Evolutionary conservation across 2,888 invertebrate genomes (phyloP), one percentile per base, ranked within the genome.

Genomic region (Sthenelais limicola): DNA sequence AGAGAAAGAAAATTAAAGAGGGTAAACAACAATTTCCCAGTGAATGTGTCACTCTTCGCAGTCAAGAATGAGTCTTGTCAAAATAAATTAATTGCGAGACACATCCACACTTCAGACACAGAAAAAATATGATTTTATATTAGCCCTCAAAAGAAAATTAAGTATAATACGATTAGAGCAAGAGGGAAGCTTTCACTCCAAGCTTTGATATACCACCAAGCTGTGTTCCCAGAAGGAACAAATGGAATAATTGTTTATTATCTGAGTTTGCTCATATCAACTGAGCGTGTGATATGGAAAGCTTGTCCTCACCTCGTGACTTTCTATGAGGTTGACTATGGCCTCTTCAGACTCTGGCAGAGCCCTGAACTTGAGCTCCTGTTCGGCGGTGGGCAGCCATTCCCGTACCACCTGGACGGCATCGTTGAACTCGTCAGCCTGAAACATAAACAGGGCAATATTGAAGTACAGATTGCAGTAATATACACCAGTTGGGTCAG

Each of bases 341-440:
- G 81, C 82, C 69, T 84, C 80, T 75, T 86, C 87, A 75, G 86
- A 84, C 21, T 87, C 87, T 24, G 87, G 87, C 30, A 87, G 78
- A 32, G 85, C 77, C 56, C 82, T 80, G 77, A 84, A 85, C 77
- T 87, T 87, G 21, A 87, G 81, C 74, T 86, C 86, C 15, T 83
- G 79, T 76, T 87, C 87, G 2, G 85, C 86, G 47, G 84, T 83
- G 4, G 87, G 87, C 49, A 87, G 80, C 77, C 85, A 86, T 71
- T 86, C 87, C 67, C 86, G 73, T 81, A 87, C 83, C 54, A 83
- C 81, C 52, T 84, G 84, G 33, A 87, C 86, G 12, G 84, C 84
- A 33, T 82, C 82, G 73, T 87, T 86, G 81, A 87, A 87, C 76
- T 87, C 86, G 78, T 85, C 85, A 67, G 86, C 86, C 86, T 87